phyloP scores from a whole-genome alignment of 1,140 invertebrate species.

The Euura saliciscinereae region DNA sequence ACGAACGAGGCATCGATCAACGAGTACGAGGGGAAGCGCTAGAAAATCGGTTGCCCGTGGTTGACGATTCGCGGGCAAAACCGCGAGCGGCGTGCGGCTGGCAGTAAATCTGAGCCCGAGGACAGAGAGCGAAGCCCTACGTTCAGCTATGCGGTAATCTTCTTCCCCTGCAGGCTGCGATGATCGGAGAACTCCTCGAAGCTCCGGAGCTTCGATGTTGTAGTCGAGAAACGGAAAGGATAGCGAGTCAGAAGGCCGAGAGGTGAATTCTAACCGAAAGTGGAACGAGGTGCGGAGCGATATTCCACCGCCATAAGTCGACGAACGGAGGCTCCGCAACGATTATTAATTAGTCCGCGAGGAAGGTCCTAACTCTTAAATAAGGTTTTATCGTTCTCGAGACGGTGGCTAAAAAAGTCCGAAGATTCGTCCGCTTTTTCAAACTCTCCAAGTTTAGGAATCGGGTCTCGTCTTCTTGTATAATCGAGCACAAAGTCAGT shows the following conservation, averaged over 20 bases:
- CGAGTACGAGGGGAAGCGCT: neutral
- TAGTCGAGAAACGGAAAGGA: neutral
- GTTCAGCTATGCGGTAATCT: conserved; percentile 3
- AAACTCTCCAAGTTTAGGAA: no score
- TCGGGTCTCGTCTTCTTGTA: no score
- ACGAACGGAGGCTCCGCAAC: neutral
- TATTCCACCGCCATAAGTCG: neutral
- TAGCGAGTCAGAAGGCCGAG: conserved; percentile 15
- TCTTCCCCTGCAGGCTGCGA: neutral
- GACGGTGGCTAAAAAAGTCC: no score
- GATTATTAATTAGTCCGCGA: neutral
- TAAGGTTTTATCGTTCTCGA: neutral
- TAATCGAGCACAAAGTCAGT: no score
- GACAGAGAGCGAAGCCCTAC: neutral
- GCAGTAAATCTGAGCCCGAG: neutral
- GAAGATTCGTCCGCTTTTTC: no score
- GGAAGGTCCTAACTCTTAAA: neutral
- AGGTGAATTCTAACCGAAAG: conserved; percentile 6
- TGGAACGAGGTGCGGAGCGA: neutral
- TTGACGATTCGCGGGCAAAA: neutral
- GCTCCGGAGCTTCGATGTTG: neutral
- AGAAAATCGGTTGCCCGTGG: neutral
- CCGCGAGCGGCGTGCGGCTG: neutral
- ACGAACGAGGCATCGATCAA: no score
- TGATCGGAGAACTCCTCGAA: no score